Percentiles rank a stretch among this genome's conserved stretches.
Conservation (phyloP, 2,797 vertebrate species). For the Holocentrus rufus region DNA sequence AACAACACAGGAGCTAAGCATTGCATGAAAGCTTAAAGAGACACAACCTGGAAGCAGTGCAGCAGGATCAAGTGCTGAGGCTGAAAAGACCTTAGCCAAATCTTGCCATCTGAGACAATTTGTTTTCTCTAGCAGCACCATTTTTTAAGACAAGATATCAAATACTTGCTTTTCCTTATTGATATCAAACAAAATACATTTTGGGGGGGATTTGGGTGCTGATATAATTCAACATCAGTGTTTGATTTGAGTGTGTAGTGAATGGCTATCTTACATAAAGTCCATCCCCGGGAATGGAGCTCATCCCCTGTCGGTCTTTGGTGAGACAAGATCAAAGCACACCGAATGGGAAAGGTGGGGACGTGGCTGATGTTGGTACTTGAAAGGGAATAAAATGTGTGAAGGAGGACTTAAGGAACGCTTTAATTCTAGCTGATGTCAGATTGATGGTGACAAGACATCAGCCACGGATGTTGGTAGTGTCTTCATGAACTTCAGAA, state of each 20-base stretch:
- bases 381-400: constrained; percentile 25
- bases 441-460: not conserved
- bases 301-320: not conserved
- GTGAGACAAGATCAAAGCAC: constrained; percentile 7
- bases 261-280: not conserved
- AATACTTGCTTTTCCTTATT: not conserved
- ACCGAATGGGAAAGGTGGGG: not conserved
- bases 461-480: not conserved
- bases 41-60: not conserved
- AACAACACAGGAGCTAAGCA: not conserved
- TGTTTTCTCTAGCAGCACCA: not conserved
- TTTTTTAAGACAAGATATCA: not conserved
- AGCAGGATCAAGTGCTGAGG: too few relatives aligned
- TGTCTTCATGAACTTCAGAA: not conserved
- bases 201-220: not conserved
- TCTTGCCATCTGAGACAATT: not conserved
- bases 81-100: not conserved
- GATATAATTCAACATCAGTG: not conserved
- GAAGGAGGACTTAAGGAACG: not conserved
- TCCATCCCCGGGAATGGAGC: not conserved
- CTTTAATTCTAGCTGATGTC: not conserved
- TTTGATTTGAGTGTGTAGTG: not conserved
- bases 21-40: not conserved
- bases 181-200: not conserved
- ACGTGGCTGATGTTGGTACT: not conserved